Base-by-base conservation (phyloP, 2,888 invertebrate genomes). In the Tenthredo mesomela region DNA sequence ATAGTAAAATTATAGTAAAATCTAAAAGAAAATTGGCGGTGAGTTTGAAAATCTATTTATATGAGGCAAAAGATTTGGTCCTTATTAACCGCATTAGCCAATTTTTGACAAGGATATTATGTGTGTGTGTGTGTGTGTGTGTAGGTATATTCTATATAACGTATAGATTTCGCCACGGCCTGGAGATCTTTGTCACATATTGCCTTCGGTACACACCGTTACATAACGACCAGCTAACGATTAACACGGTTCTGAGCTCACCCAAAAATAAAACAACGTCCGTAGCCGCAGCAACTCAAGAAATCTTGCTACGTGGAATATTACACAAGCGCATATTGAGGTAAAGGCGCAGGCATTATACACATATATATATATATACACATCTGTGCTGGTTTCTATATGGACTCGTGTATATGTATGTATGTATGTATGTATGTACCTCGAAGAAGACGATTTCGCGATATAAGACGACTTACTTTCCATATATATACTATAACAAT, bases 221-320 rank as follows among this genome's bases (percentile, higher is more conserved):
- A 82, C 70, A 47, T 82, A 82, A 82, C 70, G 37, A 67, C 82
- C 80, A 80, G 80, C 67, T 82, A 82, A 82, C 82, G 67, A 82
- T 82, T 82, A 82, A 82, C 82, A 82, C 47, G 65, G 82, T 50
- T 73, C 67, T 70, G 82, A 67, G 82, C 67, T 70, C 43, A 70
- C 82, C 70, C 67, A 65, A 82, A 67, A 82, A 67, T 82, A 82
- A 82, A 82, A 82, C 47, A 61, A 65, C 40, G 47, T 67, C 65
- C 18, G 29, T 15, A 50, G n/a, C 47, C 29, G 67, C 77, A 77
- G 29, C 77, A 77, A 12, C 54, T 77, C 50, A 77, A 50, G 77
- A 54, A 77, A 77, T 77, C 77, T 50, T 54, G 54, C 77, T 29
- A 77, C 80, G 80, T 80, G 58, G 80, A 80, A 80, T 80, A 80